A percentile compares a stretch with the other conserved stretches of the same genome.
These are phyloP conservation scores for Geotrupes spiniger DNA, from an alignment of 2,888 invertebrate genomes.

Conservation along the genomic window DNA sequence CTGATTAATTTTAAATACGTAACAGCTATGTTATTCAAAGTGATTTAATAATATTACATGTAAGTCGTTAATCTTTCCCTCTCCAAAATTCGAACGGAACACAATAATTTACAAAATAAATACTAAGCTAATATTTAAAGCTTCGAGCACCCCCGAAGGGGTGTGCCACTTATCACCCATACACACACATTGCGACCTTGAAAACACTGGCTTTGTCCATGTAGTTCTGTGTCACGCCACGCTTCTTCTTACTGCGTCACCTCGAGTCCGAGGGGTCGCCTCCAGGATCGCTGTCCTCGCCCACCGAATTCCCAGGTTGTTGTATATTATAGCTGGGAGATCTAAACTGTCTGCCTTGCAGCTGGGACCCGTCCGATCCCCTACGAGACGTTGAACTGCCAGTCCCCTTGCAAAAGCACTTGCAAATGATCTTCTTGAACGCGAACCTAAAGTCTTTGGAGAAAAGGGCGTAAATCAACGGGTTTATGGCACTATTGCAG, in stretches of 20 bases:
- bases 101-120: conserved; percentile 20
- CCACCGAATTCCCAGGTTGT: conserved; percentile 55
- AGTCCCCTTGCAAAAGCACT: conserved; percentile 68
- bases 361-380: conserved; percentile 57
- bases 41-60: conserved; percentile 13
- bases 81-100: conserved; percentile 31
- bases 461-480: conserved; percentile 91
- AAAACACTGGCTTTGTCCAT: conserved; percentile 43
- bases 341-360: conserved; percentile 53
- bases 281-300: conserved; percentile 57
- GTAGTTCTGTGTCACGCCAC: conserved; percentile 36
- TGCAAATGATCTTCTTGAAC: conserved; percentile 88
- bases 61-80: conserved; percentile 45
- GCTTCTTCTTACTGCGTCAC: conserved; percentile 52
- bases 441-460: conserved; percentile 94
- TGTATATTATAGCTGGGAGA: conserved; percentile 59
- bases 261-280: conserved; percentile 55
- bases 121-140: conserved; percentile 15
- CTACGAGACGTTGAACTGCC: conserved; percentile 50
- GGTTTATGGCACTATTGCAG: conserved; percentile 95
- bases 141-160: conserved; percentile 21
- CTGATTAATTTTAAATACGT: too few relatives aligned
- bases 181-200: conserved; percentile 46
- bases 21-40: too few relatives aligned
- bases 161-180: conserved; percentile 41